Evolutionary conservation across 1,140 invertebrate genomes (phyloP), one percentile per base, ranked within the genome.

Genomic region (Ditylenchus dipsaci): DNA sequence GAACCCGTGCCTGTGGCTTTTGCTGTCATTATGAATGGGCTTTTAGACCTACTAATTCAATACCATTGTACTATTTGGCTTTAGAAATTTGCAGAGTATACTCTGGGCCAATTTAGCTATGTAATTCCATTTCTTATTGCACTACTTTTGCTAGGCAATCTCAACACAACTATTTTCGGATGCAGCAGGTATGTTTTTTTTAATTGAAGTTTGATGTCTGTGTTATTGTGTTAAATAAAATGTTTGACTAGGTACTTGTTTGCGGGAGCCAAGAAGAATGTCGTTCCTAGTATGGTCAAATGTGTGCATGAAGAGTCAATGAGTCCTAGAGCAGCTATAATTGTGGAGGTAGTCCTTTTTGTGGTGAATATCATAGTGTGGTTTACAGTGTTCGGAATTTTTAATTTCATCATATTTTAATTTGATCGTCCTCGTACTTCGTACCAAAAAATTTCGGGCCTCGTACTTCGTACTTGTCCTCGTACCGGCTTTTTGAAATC

Each of bases 121-220:
- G 69, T 69, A 1, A 68, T 80, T 8, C 78, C 78, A 9, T 80
- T 80, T 71, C 59, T 80, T 29, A 76, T 80, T n/a, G 69, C 69
- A 3, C 43, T 80, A 45, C 43, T 80, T 19, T 43, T 80, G 23
- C 63, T 78, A 15, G 78, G 78, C 42, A 81, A 73, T 65, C 60
- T 80, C 56, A 80, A 80, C 60, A 68, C 72, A 1, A 76, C 73
- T 13, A 81, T 80, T 61, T 80, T 80, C 53, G 78, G 67, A 13
- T 72, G 72, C 21, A 56, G 30, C 57, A 61, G 78, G 67, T 63
- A 11, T 17, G 19, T 21, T 15, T 8, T 45, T 45, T 45, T 45
- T 45, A 45, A n/a, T 45, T 45, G 11, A 45, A 45, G 11, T n/a
- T 45, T 45, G 11, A 45, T 45, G 43, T 45, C 43, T 13, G 8